These are phyloP conservation scores for Theristicus caerulescens DNA, from an alignment of 2,113 vertebrate genomes.

Conservation along the genomic window DNA sequence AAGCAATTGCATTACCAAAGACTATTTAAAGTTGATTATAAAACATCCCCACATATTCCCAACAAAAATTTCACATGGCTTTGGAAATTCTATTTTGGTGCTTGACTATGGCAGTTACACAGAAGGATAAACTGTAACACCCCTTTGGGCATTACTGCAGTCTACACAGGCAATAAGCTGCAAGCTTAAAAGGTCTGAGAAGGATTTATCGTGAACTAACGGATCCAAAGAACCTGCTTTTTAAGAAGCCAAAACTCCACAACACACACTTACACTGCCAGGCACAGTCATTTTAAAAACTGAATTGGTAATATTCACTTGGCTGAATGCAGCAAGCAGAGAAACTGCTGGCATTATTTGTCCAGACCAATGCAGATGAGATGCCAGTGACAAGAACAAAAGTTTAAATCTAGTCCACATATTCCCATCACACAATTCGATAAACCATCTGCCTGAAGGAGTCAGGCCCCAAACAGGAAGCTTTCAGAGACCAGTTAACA, in stretches of 20 bases:
- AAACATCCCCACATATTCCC: not conserved
- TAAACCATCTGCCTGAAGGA: not conserved
- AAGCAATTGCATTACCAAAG: not conserved
- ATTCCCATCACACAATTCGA: not conserved
- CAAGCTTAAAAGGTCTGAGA: constrained; percentile 55
- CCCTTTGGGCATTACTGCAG: not conserved
- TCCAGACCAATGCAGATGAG: not conserved
- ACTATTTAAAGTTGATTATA: not conserved
- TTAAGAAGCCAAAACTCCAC: constrained; percentile 5
- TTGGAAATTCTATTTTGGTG: not conserved
- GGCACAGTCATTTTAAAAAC: not conserved
- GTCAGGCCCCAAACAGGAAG: not conserved
- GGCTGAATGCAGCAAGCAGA: not conserved
- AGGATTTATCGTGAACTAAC: not conserved
- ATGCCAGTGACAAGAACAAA: not conserved
- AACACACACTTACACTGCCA: not conserved
- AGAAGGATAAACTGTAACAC: not conserved
- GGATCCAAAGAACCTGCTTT: not conserved
- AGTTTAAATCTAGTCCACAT: not conserved
- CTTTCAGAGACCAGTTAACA: not conserved
- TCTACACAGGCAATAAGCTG: constrained; percentile 28
- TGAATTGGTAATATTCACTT: not conserved
- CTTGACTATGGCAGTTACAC: not conserved
- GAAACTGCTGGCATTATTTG: not conserved
- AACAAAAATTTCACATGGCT: not conserved